phyloP scores from a whole-genome alignment of 2,113 vertebrate species.

The Podiceps cristatus region DNA sequence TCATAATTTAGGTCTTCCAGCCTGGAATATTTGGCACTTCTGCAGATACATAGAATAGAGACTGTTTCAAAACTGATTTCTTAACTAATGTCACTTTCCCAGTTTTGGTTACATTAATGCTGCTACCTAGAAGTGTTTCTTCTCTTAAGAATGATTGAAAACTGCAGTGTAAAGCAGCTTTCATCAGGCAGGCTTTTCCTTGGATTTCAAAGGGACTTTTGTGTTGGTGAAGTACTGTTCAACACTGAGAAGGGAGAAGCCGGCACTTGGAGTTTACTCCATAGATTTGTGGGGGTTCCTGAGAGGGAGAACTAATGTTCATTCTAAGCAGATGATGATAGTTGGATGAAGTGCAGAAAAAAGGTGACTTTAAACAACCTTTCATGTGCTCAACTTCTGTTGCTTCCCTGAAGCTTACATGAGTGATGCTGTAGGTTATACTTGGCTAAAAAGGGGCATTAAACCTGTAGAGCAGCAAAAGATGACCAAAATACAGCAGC shows the following conservation, averaged over 20 bases:
- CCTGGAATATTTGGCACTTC: neutral
- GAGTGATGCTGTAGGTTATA: neutral
- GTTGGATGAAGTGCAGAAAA: neutral
- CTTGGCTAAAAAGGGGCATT: neutral
- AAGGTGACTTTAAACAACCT: neutral
- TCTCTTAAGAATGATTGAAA: neutral
- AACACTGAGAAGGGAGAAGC: neutral
- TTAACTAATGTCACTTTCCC: neutral
- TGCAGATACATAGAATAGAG: neutral
- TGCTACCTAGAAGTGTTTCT: neutral
- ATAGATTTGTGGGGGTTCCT: too few species aligned
- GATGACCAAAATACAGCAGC: neutral
- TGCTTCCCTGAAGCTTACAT: neutral
- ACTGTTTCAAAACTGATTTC: neutral
- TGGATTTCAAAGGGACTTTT: neutral
- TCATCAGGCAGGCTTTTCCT: neutral
- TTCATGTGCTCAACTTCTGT: neutral
- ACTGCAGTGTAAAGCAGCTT: neutral
- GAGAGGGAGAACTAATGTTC: neutral
- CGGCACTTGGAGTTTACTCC: neutral
- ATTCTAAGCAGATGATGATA: neutral
- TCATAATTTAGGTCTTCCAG: neutral
- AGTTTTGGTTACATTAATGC: neutral
- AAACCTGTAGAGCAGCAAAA: neutral
- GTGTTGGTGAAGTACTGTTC: neutral